Evolutionary conservation across 2,888 invertebrate genomes (phyloP).

Genomic region (Adelognathus sp.): DNA sequence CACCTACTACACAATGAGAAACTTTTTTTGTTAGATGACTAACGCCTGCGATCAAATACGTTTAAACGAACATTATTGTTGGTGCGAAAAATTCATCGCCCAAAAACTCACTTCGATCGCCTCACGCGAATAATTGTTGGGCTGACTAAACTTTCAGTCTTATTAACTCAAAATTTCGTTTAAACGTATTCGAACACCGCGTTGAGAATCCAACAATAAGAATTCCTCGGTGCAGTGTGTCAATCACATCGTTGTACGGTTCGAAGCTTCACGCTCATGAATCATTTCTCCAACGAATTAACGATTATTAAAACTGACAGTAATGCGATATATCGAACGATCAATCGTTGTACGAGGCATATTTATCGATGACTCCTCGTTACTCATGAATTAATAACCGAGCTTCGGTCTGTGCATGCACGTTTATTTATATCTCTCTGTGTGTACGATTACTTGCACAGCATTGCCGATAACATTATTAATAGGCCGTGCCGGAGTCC

Average conservation of each 20-base stretch:
- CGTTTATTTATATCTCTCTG: background rate
- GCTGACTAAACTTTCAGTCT: too few relatives aligned
- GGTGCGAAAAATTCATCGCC: too few relatives aligned
- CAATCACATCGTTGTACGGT: background rate
- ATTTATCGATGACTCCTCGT: slow-evolving; percentile 16
- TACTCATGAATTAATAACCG: slow-evolving; percentile 40
- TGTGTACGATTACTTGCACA: background rate
- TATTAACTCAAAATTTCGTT: too few relatives aligned
- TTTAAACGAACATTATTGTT: too few relatives aligned
- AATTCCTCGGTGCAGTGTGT: too few relatives aligned
- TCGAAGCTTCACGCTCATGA: background rate
- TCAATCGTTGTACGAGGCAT: slow-evolving; percentile 18
- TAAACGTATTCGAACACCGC: too few relatives aligned
- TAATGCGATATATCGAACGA: slow-evolving; percentile 18
- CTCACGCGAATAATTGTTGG: too few relatives aligned
- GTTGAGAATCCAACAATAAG: too few relatives aligned
- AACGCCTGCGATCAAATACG: too few relatives aligned
- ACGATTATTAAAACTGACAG: slow-evolving; percentile 8
- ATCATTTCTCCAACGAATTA: background rate
- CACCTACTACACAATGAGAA: too few relatives aligned
- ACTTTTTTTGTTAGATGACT: too few relatives aligned
- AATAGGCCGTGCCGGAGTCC: slow-evolving; percentile 30
- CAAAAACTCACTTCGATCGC: too few relatives aligned
- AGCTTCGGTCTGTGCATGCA: slow-evolving; percentile 34
- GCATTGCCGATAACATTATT: slow-evolving; percentile 28